These are phyloP conservation scores for Brevimyrus niger DNA, from an alignment of 2,113 vertebrate genomes.

Conservation along the genomic window DNA sequence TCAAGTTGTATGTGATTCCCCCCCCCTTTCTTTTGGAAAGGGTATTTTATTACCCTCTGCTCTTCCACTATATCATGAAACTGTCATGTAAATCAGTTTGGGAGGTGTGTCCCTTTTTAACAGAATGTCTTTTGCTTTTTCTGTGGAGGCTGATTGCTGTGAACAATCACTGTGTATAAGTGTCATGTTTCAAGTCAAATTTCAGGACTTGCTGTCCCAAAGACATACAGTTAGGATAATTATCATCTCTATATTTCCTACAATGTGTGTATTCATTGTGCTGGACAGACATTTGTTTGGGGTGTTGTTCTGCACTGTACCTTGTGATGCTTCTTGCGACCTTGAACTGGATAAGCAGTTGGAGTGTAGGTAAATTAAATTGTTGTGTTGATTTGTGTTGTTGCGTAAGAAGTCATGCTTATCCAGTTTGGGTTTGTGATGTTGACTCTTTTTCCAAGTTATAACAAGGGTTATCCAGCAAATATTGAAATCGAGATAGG, in stretches of 20 bases:
- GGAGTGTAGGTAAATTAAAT: background rate
- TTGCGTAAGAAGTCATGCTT: background rate
- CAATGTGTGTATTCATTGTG: background rate
- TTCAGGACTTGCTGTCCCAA: background rate
- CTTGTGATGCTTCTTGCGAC: background rate
- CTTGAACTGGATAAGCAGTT: background rate
- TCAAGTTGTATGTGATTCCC: background rate
- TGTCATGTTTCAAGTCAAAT: background rate
- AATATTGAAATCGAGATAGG: background rate
- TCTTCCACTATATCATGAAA: background rate
- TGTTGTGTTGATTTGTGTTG: background rate
- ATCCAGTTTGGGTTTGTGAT: background rate
- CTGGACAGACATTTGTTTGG: background rate
- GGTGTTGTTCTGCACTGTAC: background rate
- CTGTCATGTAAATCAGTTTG: background rate
- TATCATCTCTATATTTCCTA: background rate
- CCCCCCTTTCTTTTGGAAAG: background rate
- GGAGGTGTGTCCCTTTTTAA: background rate
- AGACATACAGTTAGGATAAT: background rate
- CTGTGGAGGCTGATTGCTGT: background rate
- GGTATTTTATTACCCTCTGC: background rate
- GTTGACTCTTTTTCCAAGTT: background rate
- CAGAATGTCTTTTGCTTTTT: background rate
- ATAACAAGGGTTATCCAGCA: background rate
- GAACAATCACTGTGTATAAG: background rate